Percentiles rank a stretch among this genome's conserved stretches.
Conservation (phyloP, 1,140 invertebrate species). For the Musca domestica region DNA sequence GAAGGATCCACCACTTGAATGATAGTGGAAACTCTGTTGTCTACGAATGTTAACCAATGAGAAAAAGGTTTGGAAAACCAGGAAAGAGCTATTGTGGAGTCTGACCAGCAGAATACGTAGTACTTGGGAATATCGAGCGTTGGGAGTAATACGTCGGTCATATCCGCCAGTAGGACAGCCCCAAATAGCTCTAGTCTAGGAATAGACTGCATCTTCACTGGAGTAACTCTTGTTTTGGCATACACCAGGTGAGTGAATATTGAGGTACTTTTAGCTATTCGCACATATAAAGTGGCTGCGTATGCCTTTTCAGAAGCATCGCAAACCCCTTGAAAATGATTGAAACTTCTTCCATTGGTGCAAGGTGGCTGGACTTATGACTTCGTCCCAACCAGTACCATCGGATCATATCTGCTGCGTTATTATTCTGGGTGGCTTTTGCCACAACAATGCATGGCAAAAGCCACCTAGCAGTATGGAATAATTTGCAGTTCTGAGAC, state of each 20-base stretch:
- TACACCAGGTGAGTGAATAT: not conserved
- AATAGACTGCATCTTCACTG: slow-evolving; percentile 41
- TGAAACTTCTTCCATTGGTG: too few species aligned
- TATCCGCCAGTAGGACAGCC: too few species aligned
- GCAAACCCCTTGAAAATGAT: too few species aligned
- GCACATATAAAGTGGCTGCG: too few species aligned
- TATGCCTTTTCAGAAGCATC: too few species aligned
- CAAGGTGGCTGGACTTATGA: too few species aligned
- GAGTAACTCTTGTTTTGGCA: slow-evolving; percentile 33
- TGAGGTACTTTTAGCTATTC: slow-evolving; percentile 47
- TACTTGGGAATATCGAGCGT: too few species aligned
- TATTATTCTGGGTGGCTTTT: slow-evolving; percentile 56
- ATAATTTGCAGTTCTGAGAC: slow-evolving; percentile 31
- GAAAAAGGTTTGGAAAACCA: slow-evolving; percentile 42
- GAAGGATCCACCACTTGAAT: slow-evolving; percentile 28
- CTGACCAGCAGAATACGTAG: too few species aligned
- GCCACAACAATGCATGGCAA: slow-evolving; percentile 48
- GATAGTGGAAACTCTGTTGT: slow-evolving; percentile 51
- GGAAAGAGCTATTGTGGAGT: slow-evolving; percentile 45
- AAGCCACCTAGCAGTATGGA: slow-evolving; percentile 52
- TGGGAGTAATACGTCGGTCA: too few species aligned
- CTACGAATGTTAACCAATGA: slow-evolving; percentile 45
- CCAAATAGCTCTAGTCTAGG: too few species aligned
- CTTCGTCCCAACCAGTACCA: too few species aligned
- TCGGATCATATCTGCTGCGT: slow-evolving; percentile 55